Percentiles rank a stretch among this genome's conserved stretches.
phyloP scores from a whole-genome alignment of 2,888 invertebrate genomes.

The Agrochola macilenta region DNA sequence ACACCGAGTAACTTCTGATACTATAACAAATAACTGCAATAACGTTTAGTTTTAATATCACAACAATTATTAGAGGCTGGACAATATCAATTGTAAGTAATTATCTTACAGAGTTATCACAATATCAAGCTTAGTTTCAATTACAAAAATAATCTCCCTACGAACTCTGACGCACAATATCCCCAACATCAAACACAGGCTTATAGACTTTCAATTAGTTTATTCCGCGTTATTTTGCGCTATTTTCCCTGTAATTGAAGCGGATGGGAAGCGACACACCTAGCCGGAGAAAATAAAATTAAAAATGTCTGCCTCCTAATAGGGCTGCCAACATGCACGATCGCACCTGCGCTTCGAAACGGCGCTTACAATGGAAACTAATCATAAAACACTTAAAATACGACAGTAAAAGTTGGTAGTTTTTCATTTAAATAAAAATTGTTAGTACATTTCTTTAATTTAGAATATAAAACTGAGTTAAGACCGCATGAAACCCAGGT shows the following conservation, averaged over 20 bases:
- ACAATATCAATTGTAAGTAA: neutral
- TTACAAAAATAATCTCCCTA: conserved; percentile 6
- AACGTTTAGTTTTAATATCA: neutral
- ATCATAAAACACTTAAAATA: conserved; percentile 4
- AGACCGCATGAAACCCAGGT: neutral
- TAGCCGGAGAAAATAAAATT: conserved; percentile 80
- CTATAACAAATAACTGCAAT: neutral
- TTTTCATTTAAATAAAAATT: neutral
- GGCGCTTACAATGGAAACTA: conserved; percentile 11
- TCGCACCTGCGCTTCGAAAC: conserved; percentile 68
- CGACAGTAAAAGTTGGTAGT: neutral
- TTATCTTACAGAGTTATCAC: neutral
- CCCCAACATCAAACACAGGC: conserved; percentile 41
- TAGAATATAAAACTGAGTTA: conserved; percentile 14
- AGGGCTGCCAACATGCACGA: conserved; percentile 66
- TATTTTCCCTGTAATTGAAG: conserved; percentile 78
- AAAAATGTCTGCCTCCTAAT: conserved; percentile 76
- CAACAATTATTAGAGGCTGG: neutral
- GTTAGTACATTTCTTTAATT: neutral
- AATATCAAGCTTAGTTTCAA: neutral
- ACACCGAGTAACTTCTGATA: neutral
- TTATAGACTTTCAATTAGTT: conserved; percentile 64
- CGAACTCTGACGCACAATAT: conserved; percentile 16
- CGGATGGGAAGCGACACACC: conserved; percentile 69
- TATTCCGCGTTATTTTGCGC: conserved; percentile 64